Base-by-base conservation (phyloP, 2,797 vertebrate species). In the Brachyrhaphis roseni region DNA sequence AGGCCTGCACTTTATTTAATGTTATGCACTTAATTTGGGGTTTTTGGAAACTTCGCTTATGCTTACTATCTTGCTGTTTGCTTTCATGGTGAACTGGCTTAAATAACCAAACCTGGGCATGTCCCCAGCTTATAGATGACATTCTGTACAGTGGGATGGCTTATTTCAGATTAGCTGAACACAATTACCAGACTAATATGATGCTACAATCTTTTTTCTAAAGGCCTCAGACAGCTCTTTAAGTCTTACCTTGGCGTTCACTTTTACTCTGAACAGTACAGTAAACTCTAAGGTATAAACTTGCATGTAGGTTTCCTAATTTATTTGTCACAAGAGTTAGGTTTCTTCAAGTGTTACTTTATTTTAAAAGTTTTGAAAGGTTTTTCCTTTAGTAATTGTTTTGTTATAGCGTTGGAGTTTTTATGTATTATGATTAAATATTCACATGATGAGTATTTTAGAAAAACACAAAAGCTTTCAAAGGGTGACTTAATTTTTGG, bases 381-480 rank as follows among this genome's bases (percentile, higher is more conserved):
- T 15, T 5, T 62, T 34, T 59, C 7, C 28, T 62, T 62, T 8
- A 62, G 13, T 62, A 34, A 34, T 16, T 62, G 57, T 34, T 34
- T 62, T 15, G 28, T 62, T 62, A 34, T 34, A 57, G 12, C 0
- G 1, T 0, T 57, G 15, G 11, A 57, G n/a, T 57, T 57, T 28
- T 57, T 57, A 28, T 15, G 26, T 5, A 12, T 12, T n/a, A n/a
- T n/a, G 23, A 12, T 55, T n/a, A 36, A 64, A 31, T 18, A 36
- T 64, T 64, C 31, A 64, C 34, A 66, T 66, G 34, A 39, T 23
- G 34, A 66, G 15, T 11, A 66, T 66, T 39, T 36, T 16, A 8
- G 18, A 39, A 66, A 66, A 66, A 66, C 15, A 64, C 59, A 64
- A 64, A 64, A 7, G 31, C 62, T 66, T 39, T 66, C 62, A 66